Conservation (phyloP, 2,797 vertebrate genomes). For the Anabacerthia variegaticeps region DNA sequence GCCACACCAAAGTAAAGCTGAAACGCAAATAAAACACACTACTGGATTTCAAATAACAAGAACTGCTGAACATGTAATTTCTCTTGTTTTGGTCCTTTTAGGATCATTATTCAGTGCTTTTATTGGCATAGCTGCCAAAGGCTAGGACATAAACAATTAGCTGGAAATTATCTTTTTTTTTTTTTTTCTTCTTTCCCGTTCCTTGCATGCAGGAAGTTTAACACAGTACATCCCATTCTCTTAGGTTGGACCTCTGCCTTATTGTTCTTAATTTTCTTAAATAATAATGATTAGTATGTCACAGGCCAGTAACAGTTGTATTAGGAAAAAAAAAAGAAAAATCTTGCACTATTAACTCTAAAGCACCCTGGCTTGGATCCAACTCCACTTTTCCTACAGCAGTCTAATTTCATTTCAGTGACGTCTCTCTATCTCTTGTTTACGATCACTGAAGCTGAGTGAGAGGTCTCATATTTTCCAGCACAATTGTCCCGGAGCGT, state of each 20-base stretch:
- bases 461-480: background rate
- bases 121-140: slow-evolving; percentile 70
- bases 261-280: slow-evolving; percentile 54
- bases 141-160: slow-evolving; percentile 65
- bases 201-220: slow-evolving; percentile 64
- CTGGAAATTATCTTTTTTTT: slow-evolving; percentile 42
- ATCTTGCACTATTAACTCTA: background rate
- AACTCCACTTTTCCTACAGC: background rate
- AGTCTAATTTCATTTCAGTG: background rate
- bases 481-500: background rate
- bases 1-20: slow-evolving; percentile 45
- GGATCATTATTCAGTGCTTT: slow-evolving; percentile 67
- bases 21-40: slow-evolving; percentile 49
- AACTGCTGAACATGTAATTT: slow-evolving; percentile 64
- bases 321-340: background rate
- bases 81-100: slow-evolving; percentile 66
- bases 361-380: background rate
- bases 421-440: background rate
- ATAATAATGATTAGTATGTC: background rate
- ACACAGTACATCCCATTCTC: slow-evolving; percentile 55
- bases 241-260: slow-evolving; percentile 8
- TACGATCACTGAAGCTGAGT: background rate
- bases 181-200: background rate
- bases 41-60: slow-evolving; percentile 53
- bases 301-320: background rate